Percentiles rank a stretch among this genome's conserved stretches.
These are phyloP conservation scores for Myopa testacea DNA, from an alignment of 2,888 invertebrate species.

Conservation along the genomic window DNA sequence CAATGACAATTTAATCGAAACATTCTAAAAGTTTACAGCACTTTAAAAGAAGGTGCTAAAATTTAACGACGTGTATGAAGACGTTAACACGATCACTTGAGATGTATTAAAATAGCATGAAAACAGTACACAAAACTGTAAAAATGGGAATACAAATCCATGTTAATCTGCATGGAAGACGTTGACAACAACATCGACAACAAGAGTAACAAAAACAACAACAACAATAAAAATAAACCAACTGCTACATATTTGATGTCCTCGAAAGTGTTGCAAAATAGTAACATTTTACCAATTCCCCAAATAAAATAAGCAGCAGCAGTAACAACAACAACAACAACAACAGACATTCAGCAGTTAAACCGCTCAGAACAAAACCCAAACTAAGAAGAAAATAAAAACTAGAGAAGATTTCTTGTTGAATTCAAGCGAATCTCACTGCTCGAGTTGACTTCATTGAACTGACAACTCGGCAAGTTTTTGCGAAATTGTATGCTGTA, in stretches of 20 bases:
- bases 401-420: not conserved
- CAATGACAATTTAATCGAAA: no score
- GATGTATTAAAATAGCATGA: not conserved
- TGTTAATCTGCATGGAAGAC: no score
- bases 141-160: no score
- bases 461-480: slow-evolving; percentile 30
- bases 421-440: not conserved
- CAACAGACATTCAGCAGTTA: not conserved
- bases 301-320: no score
- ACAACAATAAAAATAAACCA: not conserved
- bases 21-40: no score
- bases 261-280: not conserved
- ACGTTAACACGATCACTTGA: not conserved
- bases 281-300: not conserved
- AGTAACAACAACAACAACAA: not conserved
- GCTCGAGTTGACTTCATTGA: slow-evolving; percentile 34
- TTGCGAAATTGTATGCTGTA: slow-evolving; percentile 27
- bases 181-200: not conserved
- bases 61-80: no score
- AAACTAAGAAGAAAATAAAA: not conserved
- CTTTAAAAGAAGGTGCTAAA: no score
- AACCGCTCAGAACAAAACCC: not conserved
- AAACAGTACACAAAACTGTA: no score
- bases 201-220: not conserved
- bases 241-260: not conserved